Evolutionary conservation across 2,113 vertebrate genomes (phyloP).

Genomic region (Macquaria australasica): DNA sequence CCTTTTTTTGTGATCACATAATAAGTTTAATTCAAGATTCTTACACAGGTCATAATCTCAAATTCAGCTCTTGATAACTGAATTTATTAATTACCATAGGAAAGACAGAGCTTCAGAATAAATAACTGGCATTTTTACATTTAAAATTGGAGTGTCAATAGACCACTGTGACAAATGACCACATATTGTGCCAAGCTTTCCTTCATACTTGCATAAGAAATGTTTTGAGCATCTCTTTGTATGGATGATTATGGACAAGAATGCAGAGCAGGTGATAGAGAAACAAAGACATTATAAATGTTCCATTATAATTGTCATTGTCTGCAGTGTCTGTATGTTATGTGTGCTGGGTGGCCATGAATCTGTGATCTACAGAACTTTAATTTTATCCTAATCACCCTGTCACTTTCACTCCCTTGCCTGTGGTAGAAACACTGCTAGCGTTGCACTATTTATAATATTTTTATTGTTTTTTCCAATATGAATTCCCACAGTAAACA

Average conservation of each 20-base stretch:
- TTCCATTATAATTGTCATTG: not conserved
- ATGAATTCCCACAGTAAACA: not conserved
- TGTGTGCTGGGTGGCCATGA: not conserved
- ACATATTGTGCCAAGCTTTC: conserved; percentile 1
- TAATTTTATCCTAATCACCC: not conserved
- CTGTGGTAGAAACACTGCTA: conserved; percentile 13
- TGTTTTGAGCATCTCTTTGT: conserved; percentile 17
- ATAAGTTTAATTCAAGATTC: conserved; percentile 29
- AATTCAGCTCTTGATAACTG: conserved; percentile 28
- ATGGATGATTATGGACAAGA: conserved; percentile 21
- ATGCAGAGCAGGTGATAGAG: not conserved
- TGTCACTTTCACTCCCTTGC: not conserved
- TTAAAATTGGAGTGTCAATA: conserved; percentile 13
- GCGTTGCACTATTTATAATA: not conserved
- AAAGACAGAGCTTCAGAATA: conserved; percentile 47
- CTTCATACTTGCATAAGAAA: conserved; percentile 1
- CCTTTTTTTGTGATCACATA: not conserved
- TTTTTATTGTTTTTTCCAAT: not conserved
- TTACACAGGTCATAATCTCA: conserved; percentile 11
- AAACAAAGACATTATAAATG: not conserved
- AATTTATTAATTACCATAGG: conserved; percentile 37
- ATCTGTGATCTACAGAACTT: not conserved
- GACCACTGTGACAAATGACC: not conserved
- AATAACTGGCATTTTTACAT: conserved; percentile 50
- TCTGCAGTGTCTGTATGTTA: conserved; percentile 3